Evolutionary conservation across 2,797 vertebrate species (phyloP), one percentile per base, ranked within the genome.

Genomic region (Oryzias dopingdopingensis): DNA sequence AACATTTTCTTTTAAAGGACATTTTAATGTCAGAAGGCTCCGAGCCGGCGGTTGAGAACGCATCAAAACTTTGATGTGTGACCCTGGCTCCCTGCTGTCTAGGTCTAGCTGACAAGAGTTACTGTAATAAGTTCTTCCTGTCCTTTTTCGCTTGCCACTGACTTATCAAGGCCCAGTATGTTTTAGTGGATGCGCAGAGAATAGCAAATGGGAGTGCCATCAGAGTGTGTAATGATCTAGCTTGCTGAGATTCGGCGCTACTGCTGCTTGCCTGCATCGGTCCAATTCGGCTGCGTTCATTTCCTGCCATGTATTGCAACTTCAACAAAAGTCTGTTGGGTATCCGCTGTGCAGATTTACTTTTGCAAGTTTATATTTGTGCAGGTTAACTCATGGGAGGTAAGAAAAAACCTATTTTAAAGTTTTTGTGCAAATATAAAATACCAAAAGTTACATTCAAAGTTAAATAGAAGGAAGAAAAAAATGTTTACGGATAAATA

Each of bases 141-240:
- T 37, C 53, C 51, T 54, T 24, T 52, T 43, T 59, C 59, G 67
- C 63, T 65, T 55, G 49, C 67, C 55, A 7, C 57, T 52, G 65
- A 69, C 81, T 81, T 85, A 77, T 83, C 81, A 74, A 55, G 58
- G 73, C 81, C 72, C 73, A 73, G 76, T 87, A 81, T 90, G 85
- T 87, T 88, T 87, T 83, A 70, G 65, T 53, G 60, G 68, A 16
- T 86, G 88, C 89, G 90, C 77, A 73, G 79, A 81, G 90, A 91
- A 92, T 92, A 90, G 79, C 80, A 90, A 93, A 84, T 82, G 77
- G 72, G 70, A 67, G 62, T 65, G 72, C 79, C 75, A 74, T 86
- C 82, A 79, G 80, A 52, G 72, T 76, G 79, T 79, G 78, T 88
- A 90, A 91, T 91, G 89, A 89, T 86, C 63, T 81, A 77, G 69